Percentiles rank a stretch among this genome's conserved stretches.
These are phyloP conservation scores for Spea multiplicata DNA, from an alignment of 2,113 vertebrate genomes.

Conservation along the genomic window DNA sequence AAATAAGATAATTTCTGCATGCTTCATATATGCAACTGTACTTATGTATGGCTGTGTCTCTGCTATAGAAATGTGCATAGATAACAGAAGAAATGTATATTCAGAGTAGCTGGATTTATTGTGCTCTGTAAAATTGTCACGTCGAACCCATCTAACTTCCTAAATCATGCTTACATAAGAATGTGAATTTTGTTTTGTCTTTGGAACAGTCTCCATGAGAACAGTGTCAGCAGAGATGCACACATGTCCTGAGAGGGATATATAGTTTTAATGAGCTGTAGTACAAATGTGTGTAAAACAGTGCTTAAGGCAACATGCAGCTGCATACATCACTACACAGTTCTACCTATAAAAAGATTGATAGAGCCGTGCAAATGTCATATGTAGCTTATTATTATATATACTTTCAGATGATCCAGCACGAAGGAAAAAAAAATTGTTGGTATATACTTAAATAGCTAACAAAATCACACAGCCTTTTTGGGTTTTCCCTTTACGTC, in stretches of 20 bases:
- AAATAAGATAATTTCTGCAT: too few relatives aligned
- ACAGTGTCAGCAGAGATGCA: slow-evolving; percentile 31
- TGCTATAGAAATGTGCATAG: too few relatives aligned
- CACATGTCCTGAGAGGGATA: slow-evolving; percentile 31
- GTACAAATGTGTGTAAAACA: slow-evolving; percentile 15
- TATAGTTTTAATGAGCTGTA: slow-evolving; percentile 27
- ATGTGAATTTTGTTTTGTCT: slow-evolving; percentile 6
- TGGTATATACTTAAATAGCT: too few relatives aligned
- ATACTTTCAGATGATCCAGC: too few relatives aligned
- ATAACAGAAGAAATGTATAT: too few relatives aligned
- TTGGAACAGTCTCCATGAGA: slow-evolving; percentile 32
- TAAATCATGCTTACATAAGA: neutral
- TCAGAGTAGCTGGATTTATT: slow-evolving; percentile 1
- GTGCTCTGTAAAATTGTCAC: slow-evolving; percentile 5
- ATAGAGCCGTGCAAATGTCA: neutral
- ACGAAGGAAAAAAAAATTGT: too few relatives aligned
- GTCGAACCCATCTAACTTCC: slow-evolving; percentile 24
- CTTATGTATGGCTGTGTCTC: too few relatives aligned
- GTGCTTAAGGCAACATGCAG: slow-evolving; percentile 20
- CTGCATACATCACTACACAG: slow-evolving; percentile 23
- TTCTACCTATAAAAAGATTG: neutral
- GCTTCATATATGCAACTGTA: too few relatives aligned
- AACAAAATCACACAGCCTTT: too few relatives aligned
- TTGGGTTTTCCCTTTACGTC: too few relatives aligned
- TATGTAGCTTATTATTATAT: too few relatives aligned